Conservation (phyloP, 2,113 vertebrate species). For the Phrynocephalus versicolor region DNA sequence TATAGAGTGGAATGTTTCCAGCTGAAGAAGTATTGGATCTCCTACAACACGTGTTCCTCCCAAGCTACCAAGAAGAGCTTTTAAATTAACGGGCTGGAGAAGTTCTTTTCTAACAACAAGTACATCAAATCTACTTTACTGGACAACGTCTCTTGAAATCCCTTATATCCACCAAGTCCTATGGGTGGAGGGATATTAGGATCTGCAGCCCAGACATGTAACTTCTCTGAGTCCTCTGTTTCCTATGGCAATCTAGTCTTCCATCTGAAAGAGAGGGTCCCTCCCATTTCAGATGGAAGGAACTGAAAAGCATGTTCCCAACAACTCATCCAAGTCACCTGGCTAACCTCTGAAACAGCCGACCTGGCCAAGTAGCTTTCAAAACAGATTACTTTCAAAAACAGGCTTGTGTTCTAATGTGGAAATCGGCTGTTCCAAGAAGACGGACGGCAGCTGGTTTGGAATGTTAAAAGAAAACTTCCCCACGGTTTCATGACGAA, state of each 20-base stretch:
- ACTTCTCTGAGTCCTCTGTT: background rate
- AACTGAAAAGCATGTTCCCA: background rate
- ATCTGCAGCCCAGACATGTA: too few relatives aligned
- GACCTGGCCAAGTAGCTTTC: background rate
- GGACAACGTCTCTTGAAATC: too few relatives aligned
- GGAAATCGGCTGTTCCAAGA: background rate
- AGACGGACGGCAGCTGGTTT: background rate
- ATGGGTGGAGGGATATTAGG: too few relatives aligned
- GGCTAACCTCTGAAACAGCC: background rate
- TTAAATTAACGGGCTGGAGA: background rate
- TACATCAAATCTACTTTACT: too few relatives aligned
- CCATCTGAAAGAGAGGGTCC: background rate
- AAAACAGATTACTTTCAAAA: background rate
- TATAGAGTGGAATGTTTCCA: background rate
- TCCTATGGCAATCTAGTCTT: background rate
- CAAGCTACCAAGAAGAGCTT: background rate
- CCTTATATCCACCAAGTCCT: too few relatives aligned
- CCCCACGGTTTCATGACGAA: background rate
- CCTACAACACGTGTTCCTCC: background rate
- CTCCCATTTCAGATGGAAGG: background rate
- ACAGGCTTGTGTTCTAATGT: background rate
- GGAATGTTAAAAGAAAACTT: background rate
- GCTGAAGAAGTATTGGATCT: background rate
- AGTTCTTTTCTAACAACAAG: too few relatives aligned
- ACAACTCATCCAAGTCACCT: background rate